These are phyloP conservation scores for Eurytoma adleriae DNA, from an alignment of 2,888 invertebrate species.

Conservation along the genomic window DNA sequence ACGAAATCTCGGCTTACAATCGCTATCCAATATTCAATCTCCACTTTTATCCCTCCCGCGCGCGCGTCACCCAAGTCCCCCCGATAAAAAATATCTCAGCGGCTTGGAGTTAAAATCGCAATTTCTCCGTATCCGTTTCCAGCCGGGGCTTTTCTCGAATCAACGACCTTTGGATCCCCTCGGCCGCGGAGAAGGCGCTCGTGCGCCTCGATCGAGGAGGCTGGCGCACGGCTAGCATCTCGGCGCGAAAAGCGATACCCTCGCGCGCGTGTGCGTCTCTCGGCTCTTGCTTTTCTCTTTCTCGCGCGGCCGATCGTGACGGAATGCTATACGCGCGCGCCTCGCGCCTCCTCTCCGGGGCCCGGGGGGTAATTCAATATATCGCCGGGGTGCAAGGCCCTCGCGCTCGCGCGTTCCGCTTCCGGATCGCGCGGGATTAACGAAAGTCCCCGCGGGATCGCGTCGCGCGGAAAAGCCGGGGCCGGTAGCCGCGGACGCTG, in stretches of 20 bases:
- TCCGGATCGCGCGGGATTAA: conserved; percentile 49
- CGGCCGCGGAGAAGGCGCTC: neutral
- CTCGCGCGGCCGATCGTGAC: conserved; percentile 44
- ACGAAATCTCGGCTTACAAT: too few relatives aligned
- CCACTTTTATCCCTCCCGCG: too few relatives aligned
- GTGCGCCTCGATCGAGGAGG: neutral
- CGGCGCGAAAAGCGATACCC: conserved; percentile 47
- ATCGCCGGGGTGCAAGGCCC: neutral
- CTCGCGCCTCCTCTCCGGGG: neutral
- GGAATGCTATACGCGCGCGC: conserved; percentile 33
- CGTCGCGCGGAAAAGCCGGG: conserved; percentile 2
- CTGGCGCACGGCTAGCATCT: neutral
- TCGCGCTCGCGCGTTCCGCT: conserved; percentile 5
- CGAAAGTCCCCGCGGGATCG: conserved; percentile 19
- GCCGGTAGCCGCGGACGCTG: conserved; percentile 19
- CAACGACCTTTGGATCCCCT: conserved; percentile 36
- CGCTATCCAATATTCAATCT: too few relatives aligned
- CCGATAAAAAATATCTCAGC: too few relatives aligned
- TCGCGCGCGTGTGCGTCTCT: neutral
- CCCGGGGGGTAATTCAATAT: conserved; percentile 44
- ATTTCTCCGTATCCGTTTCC: too few relatives aligned
- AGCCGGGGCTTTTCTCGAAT: conserved; percentile 29
- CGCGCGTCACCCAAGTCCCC: too few relatives aligned
- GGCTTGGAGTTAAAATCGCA: neutral
- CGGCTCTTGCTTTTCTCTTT: conserved; percentile 39